Conservation (phyloP, 53 echinoderm and acorn worm species). For the Patiria pectinifera region DNA sequence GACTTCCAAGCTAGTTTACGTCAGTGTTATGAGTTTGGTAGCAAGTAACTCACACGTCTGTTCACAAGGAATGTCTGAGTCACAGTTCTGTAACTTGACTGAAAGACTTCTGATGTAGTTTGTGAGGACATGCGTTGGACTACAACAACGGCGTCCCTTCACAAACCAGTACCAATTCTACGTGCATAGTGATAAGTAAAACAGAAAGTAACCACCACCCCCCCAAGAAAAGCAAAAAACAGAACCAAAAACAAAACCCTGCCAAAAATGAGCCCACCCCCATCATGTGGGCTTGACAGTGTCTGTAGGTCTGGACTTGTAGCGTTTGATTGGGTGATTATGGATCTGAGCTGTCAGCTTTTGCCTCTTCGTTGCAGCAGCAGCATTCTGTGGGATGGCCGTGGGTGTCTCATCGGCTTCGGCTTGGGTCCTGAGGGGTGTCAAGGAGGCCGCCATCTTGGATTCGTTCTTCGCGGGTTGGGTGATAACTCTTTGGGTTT, state of each 20-base stretch:
- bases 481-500: constrained; percentile 64
- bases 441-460: constrained; percentile 79
- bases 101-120: too few relatives aligned
- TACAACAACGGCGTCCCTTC: too few relatives aligned
- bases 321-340: constrained; percentile 55
- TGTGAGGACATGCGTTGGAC: too few relatives aligned
- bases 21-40: too few relatives aligned
- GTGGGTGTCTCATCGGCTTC: constrained; percentile 61
- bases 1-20: too few relatives aligned
- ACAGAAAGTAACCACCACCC: too few relatives aligned
- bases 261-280: not conserved
- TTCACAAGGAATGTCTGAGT: too few relatives aligned
- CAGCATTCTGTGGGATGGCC: constrained; percentile 6
- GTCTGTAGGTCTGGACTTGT: constrained; percentile 18
- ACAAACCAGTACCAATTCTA: too few relatives aligned
- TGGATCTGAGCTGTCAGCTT: constrained; percentile 26
- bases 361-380: constrained; percentile 38
- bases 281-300: constrained; percentile 16
- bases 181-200: too few relatives aligned
- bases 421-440: constrained; percentile 59
- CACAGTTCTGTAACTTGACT: too few relatives aligned
- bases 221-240: not conserved
- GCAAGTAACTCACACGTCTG: too few relatives aligned
- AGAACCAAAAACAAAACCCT: not conserved
- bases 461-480: constrained; percentile 65